These are phyloP conservation scores for Phylloscopus collybita DNA, from an alignment of 2,797 vertebrate genomes.

Conservation along the genomic window DNA sequence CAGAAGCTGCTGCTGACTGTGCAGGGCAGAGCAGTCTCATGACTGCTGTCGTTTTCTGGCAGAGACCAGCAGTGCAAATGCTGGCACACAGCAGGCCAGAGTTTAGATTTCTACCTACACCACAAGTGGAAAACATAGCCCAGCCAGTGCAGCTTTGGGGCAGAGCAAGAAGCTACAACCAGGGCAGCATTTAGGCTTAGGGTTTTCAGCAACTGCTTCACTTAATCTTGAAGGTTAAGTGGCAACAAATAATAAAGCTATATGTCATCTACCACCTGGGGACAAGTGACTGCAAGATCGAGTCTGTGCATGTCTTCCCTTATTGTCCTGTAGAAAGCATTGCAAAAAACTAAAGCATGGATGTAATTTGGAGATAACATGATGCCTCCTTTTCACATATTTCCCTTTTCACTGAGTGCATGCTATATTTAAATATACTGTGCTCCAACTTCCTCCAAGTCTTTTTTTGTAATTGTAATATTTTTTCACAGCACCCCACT, in stretches of 20 bases:
- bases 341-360: neutral
- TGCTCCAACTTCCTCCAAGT: neutral
- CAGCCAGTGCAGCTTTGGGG: neutral
- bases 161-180: neutral
- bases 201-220: neutral
- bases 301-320: neutral
- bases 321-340: neutral
- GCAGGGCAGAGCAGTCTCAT: neutral
- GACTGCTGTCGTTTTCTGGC: neutral
- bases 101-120: neutral
- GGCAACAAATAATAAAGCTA: neutral
- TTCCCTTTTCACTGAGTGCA: neutral
- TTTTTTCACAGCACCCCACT: neutral
- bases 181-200: neutral
- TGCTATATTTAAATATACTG: neutral
- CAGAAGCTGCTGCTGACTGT: neutral
- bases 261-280: neutral
- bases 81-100: neutral
- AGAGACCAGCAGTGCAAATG: neutral
- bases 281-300: neutral
- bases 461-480: neutral
- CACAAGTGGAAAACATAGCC: neutral
- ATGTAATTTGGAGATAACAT: neutral
- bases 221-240: neutral
- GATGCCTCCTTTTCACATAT: accelerated